Conservation (phyloP, 2,797 vertebrate genomes). For the Miichthys miiuy region DNA sequence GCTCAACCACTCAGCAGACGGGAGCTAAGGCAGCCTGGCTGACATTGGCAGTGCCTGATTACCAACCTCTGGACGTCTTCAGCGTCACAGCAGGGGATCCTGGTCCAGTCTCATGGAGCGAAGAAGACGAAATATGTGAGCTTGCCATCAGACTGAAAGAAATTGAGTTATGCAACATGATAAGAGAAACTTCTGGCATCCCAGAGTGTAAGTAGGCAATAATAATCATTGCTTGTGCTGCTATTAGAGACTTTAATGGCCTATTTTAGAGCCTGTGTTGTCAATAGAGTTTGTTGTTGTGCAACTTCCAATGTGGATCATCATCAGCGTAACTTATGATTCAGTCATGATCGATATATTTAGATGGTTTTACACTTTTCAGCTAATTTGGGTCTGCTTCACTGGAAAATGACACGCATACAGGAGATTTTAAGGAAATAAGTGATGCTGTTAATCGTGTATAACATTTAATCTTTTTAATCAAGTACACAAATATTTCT, state of each 20-base stretch:
- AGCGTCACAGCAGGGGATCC: constrained; percentile 9
- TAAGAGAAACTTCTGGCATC: constrained; percentile 27
- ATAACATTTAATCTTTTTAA: neutral
- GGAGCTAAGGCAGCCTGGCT: neutral
- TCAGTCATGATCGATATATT: constrained; percentile 1
- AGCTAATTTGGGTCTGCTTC: neutral
- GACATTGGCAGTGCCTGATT: constrained; percentile 18
- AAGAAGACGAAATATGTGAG: constrained; percentile 59
- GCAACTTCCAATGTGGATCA: neutral
- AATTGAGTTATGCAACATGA: constrained; percentile 52
- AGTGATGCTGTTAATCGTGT: neutral
- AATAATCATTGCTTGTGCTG: constrained; percentile 6
- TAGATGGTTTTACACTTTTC: neutral
- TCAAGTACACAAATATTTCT: neutral
- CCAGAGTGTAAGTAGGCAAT: constrained; percentile 42
- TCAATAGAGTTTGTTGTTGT: neutral
- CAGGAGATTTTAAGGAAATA: neutral
- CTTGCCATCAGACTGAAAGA: constrained; percentile 63
- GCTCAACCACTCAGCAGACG: neutral
- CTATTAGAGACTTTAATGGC: neutral
- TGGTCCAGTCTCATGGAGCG: constrained; percentile 6
- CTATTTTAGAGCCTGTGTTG: neutral
- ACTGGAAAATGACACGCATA: neutral
- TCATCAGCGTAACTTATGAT: neutral
- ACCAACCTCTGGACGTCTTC: constrained; percentile 63